phyloP scores from a whole-genome alignment of 2,797 vertebrate species.

The Ptychadena robeensis region DNA sequence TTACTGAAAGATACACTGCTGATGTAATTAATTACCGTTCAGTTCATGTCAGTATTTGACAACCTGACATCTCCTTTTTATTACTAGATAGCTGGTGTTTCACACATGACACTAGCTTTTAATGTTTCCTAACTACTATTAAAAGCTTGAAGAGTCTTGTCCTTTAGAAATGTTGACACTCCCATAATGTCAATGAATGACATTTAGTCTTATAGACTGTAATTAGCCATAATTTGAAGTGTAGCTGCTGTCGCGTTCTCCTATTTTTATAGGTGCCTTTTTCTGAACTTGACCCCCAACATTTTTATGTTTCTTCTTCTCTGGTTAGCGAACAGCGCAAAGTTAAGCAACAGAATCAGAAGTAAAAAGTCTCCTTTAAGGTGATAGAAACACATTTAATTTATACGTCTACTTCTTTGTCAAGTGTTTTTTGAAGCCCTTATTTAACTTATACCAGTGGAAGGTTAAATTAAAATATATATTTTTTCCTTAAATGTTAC shows the following conservation, averaged over 20 bases:
- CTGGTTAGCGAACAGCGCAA: background rate
- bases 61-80: slow-evolving; percentile 32
- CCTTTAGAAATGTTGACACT: slow-evolving; percentile 42
- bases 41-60: background rate
- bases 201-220: slow-evolving; percentile 36
- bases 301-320: slow-evolving; percentile 24
- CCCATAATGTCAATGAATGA: slow-evolving; percentile 44
- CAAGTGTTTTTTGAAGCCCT: background rate
- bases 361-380: background rate
- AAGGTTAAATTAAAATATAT: no score
- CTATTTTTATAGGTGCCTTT: slow-evolving; percentile 7
- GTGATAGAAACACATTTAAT: background rate
- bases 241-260: background rate
- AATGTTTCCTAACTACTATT: slow-evolving; percentile 19
- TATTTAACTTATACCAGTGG: background rate
- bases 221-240: slow-evolving; percentile 38
- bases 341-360: background rate
- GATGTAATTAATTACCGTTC: slow-evolving; percentile 16
- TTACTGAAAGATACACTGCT: background rate
- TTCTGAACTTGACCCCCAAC: slow-evolving; percentile 10
- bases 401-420: background rate
- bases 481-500: background rate
- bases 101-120: slow-evolving; percentile 24
- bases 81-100: slow-evolving; percentile 19
- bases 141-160: slow-evolving; percentile 22